Percentiles rank a stretch among this genome's conserved stretches.
These are phyloP conservation scores for Pecten maximus DNA, from an alignment of 2,888 invertebrate species.

Conservation along the genomic window DNA sequence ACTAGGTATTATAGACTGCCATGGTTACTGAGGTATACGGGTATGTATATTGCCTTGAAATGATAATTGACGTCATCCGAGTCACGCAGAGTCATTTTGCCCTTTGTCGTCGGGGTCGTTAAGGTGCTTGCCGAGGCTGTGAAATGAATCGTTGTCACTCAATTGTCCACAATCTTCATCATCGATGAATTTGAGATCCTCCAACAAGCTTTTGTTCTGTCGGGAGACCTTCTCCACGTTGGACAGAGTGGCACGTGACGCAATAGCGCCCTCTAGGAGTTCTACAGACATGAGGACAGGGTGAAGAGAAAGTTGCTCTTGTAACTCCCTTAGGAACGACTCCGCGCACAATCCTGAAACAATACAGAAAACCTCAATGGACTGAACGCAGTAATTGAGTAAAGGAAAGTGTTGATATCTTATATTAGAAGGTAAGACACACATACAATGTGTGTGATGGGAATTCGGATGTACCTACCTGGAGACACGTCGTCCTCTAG, in stretches of 20 bases:
- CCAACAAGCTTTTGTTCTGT: constrained; percentile 29
- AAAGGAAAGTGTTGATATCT: no score
- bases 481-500: constrained; percentile 26
- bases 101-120: constrained; percentile 31
- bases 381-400: not conserved
- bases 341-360: constrained; percentile 66
- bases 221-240: not conserved
- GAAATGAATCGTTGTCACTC: constrained; percentile 53
- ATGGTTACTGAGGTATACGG: not conserved
- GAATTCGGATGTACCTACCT: not conserved
- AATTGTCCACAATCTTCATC: constrained; percentile 51
- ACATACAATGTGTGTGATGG: not conserved
- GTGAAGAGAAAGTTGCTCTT: constrained; percentile 64
- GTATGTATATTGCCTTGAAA: not conserved
- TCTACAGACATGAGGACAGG: constrained; percentile 57
- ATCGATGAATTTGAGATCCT: constrained; percentile 50
- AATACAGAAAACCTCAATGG: not conserved
- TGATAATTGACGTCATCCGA: not conserved
- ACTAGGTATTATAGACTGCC: not conserved
- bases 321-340: constrained; percentile 64
- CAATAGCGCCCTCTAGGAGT: constrained; percentile 13
- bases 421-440: not conserved
- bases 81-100: not conserved
- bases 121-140: constrained; percentile 48
- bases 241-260: not conserved